Evolutionary conservation across 23 tunicate genomes (phyloP).

Genomic region (Trididemnum miniatum): DNA sequence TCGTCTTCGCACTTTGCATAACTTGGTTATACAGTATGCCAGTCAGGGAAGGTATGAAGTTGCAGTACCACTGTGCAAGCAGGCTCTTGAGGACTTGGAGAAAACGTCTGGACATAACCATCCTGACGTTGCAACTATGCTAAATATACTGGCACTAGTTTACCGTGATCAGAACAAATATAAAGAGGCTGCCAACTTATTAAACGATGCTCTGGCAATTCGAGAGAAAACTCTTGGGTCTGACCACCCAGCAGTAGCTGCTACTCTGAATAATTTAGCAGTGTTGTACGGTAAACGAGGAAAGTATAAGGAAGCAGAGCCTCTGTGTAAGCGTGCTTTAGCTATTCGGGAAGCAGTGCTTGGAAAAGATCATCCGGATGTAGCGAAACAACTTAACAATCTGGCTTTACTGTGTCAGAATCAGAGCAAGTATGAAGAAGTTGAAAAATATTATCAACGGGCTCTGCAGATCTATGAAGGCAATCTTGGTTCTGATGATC

Average conservation of each 20-base stretch:
- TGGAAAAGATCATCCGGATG: constrained; percentile 98
- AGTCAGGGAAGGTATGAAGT: constrained; percentile 99
- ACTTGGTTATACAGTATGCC: constrained; percentile 97
- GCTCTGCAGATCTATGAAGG: constrained; percentile 96
- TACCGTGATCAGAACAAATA: constrained; percentile 96
- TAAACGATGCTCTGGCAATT: constrained; percentile 95
- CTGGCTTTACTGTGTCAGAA: constrained; percentile 97
- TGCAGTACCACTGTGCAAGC: constrained; percentile 98
- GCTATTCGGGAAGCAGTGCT: constrained; percentile 95
- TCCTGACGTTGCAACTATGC: constrained; percentile 99
- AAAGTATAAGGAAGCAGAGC: constrained; percentile 98
- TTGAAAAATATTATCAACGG: constrained; percentile 95
- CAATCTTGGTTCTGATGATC: constrained; percentile 96
- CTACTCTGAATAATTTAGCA: constrained; percentile 92
- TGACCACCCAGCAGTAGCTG: constrained; percentile 99
- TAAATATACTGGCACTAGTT: constrained; percentile 95
- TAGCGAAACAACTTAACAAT: constrained; percentile 97
- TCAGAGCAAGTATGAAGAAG: constrained; percentile 95
- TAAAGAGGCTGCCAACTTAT: constrained; percentile 91
- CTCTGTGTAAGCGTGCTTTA: constrained; percentile 92
- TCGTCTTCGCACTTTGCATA: constrained; percentile 91
- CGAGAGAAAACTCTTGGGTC: constrained; percentile 95
- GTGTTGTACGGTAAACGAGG: constrained; percentile 98
- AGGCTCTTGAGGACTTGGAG: constrained; percentile 96
- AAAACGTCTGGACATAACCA: constrained; percentile 97